Percentiles rank a stretch among this genome's conserved stretches.
Conservation (phyloP, 2,797 vertebrate genomes). For the Falco rusticolus region DNA sequence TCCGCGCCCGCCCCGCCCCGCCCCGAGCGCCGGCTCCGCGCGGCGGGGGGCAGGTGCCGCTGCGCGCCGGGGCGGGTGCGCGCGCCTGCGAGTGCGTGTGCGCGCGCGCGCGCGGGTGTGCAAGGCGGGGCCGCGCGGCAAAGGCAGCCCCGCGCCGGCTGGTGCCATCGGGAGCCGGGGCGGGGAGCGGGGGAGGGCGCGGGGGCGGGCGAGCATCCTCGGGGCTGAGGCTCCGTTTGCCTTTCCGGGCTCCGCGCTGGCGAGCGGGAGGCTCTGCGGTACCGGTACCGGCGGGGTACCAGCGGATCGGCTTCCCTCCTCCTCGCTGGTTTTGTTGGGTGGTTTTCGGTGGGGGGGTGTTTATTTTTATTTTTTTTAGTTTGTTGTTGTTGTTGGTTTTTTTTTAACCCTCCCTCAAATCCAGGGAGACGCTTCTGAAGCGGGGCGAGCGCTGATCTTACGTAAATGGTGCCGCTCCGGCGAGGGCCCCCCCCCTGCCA, state of each 20-base stretch:
- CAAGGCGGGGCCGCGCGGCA: constrained; percentile 30
- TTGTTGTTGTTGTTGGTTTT: background rate
- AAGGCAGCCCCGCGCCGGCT: background rate
- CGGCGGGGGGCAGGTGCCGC: constrained; percentile 57
- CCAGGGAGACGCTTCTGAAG: background rate
- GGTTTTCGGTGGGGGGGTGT: background rate
- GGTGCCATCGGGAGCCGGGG: constrained; percentile 56
- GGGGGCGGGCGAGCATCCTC: background rate
- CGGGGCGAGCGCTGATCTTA: background rate
- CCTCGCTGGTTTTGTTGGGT: background rate
- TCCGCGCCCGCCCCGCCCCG: too few species aligned
- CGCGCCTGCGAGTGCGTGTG: too few species aligned
- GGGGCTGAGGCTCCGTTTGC: background rate
- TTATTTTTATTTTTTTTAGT: too few species aligned
- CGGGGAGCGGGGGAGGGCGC: constrained; percentile 9
- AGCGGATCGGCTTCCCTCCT: background rate
- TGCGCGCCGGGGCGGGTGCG: too few species aligned
- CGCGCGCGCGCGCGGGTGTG: background rate
- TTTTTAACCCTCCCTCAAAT: background rate
- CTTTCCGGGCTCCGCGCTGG: background rate
- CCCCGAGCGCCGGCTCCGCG: too few species aligned
- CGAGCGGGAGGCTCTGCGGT: background rate
- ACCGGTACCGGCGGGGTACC: background rate
- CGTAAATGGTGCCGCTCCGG: background rate
- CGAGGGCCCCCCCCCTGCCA: background rate